Conservation (phyloP, 2,888 invertebrate species). For the Chrysomela aeneicollis region DNA sequence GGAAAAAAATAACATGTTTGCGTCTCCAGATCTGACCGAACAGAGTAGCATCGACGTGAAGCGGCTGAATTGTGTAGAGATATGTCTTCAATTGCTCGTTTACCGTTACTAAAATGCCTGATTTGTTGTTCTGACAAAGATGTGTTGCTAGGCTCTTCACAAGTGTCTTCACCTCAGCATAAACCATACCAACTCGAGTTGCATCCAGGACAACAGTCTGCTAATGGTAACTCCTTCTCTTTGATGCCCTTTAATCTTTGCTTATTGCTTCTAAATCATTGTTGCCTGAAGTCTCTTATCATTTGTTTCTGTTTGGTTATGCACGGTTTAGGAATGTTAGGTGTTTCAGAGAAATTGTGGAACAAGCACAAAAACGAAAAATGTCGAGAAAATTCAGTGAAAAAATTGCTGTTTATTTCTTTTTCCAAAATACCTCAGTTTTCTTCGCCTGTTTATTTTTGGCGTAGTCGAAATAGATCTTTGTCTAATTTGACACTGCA, state of each 20-base stretch:
- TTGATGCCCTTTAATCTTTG: constrained; percentile 28
- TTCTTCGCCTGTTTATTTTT: too few relatives aligned
- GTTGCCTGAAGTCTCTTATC: constrained; percentile 13
- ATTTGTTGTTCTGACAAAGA: constrained; percentile 60
- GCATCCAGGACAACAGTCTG: constrained; percentile 69
- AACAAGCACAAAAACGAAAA: too few relatives aligned
- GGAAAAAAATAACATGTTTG: constrained; percentile 35
- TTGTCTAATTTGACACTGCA: too few relatives aligned
- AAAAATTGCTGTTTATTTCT: too few relatives aligned
- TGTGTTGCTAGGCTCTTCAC: constrained; percentile 62
- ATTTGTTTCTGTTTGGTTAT: neutral
- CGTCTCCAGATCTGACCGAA: constrained; percentile 31
- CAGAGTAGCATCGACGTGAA: constrained; percentile 28
- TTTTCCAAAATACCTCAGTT: too few relatives aligned
- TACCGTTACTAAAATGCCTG: constrained; percentile 48
- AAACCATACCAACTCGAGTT: constrained; percentile 62
- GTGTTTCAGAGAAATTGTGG: too few relatives aligned
- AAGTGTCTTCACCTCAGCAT: constrained; percentile 62
- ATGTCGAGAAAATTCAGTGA: too few relatives aligned
- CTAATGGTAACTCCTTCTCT: constrained; percentile 75
- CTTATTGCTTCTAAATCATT: constrained; percentile 32
- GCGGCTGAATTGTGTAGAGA: constrained; percentile 26
- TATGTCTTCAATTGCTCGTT: constrained; percentile 45
- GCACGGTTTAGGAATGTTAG: neutral
- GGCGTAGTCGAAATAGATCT: too few relatives aligned